phyloP scores from a whole-genome alignment of 2,113 vertebrate genomes.

The Protobothrops mucrosquamatus region DNA sequence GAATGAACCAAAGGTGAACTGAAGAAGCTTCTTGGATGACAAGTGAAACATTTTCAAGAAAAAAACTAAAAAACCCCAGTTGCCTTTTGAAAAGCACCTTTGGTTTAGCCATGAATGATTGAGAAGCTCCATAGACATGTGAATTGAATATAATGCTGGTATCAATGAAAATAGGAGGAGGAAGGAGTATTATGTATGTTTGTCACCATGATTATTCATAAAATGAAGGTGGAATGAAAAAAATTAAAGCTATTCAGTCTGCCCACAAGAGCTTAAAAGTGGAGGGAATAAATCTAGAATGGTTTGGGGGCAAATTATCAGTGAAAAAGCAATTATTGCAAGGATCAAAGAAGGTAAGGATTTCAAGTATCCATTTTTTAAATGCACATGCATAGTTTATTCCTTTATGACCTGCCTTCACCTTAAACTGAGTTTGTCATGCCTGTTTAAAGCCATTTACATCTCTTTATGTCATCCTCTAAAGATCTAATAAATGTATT shows the following conservation, averaged over 20 bases:
- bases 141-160: not conserved
- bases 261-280: not conserved
- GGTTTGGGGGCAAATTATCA: not conserved
- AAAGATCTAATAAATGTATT: not conserved
- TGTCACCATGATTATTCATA: not conserved
- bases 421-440: not conserved
- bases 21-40: not conserved
- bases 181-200: not conserved
- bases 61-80: not conserved
- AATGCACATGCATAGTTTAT: not conserved
- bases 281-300: not conserved
- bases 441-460: not conserved
- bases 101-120: not conserved
- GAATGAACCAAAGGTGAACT: not conserved
- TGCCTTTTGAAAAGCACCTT: not conserved
- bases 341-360: not conserved
- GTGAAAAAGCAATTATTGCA: not conserved
- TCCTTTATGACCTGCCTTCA: not conserved
- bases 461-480: not conserved
- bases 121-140: not conserved
- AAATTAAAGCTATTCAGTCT: not conserved
- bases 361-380: not conserved
- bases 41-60: not conserved
- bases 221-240: not conserved
- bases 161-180: not conserved